Conservation (phyloP, 1,140 invertebrate genomes). For the Teleogryllus occipitalis region DNA sequence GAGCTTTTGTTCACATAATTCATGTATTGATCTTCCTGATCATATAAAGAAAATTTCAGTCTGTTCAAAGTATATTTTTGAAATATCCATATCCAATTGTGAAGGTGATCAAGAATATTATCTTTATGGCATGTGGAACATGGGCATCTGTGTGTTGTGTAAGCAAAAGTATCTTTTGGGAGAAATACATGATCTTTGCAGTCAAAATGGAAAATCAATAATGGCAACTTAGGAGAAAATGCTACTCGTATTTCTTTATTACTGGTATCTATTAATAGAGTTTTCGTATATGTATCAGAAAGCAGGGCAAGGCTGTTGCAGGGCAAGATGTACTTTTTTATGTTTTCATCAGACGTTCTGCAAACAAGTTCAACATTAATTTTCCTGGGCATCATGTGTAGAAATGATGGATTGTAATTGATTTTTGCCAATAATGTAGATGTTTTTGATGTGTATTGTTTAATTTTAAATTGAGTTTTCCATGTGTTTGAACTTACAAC, state of each 20-base stretch:
- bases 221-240: background rate
- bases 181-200: background rate
- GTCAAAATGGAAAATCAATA: background rate
- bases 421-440: background rate
- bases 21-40: too few species aligned
- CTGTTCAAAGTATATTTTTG: too few species aligned
- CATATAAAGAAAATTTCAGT: too few species aligned
- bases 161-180: too few species aligned
- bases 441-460: background rate
- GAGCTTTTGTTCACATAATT: too few species aligned
- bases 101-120: background rate
- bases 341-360: too few species aligned
- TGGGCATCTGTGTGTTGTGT: background rate
- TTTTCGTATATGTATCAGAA: background rate
- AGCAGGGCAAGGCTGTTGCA: too few species aligned
- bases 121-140: background rate
- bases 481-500: background rate
- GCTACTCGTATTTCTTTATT: background rate
- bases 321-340: too few species aligned
- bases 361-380: background rate
- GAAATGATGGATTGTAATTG: background rate
- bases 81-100: background rate
- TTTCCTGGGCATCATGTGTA: slow-evolving; percentile 8
- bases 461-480: slow-evolving; percentile 11
- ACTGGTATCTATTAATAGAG: background rate